A percentile compares a stretch with the other conserved stretches of the same genome.
These are phyloP conservation scores for Colletes collaris DNA, from an alignment of 2,888 invertebrate species.

Conservation along the genomic window DNA sequence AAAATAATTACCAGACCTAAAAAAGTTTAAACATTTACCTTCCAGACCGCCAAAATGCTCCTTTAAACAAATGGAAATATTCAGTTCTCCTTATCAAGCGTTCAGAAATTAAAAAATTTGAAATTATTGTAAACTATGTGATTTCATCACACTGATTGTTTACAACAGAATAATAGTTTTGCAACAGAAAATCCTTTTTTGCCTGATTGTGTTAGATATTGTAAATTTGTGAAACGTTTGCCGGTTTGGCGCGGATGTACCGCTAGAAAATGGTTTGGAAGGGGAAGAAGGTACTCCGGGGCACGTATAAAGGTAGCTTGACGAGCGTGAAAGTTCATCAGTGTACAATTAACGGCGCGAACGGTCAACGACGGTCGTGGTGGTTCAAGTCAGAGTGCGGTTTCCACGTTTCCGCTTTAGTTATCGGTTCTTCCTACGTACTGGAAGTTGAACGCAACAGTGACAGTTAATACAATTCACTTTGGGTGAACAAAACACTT, in stretches of 20 bases:
- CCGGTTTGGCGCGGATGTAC: slow-evolving; percentile 8
- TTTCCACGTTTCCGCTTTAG: neutral
- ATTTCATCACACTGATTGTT: neutral
- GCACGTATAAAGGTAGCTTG: slow-evolving; percentile 57
- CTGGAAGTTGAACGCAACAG: too few species aligned
- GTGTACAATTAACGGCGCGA: slow-evolving; percentile 56
- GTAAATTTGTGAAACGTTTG: slow-evolving; percentile 34
- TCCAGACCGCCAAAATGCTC: too few species aligned
- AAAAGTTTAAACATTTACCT: too few species aligned
- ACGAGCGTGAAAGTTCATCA: slow-evolving; percentile 58
- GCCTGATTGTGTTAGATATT: slow-evolving; percentile 24
- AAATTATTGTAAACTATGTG: neutral
- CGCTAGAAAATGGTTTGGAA: neutral
- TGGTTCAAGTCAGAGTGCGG: neutral
- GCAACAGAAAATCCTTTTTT: slow-evolving; percentile 14
- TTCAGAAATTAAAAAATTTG: neutral
- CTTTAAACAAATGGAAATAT: too few species aligned
- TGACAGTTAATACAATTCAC: too few species aligned
- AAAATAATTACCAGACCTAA: too few species aligned
- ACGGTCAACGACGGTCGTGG: neutral
- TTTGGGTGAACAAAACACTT: too few species aligned
- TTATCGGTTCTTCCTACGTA: neutral
- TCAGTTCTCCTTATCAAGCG: neutral
- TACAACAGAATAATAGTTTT: neutral
- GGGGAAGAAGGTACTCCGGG: slow-evolving; percentile 15